Evolutionary conservation across 2,888 invertebrate species (phyloP).

Genomic region (Sphinx pinastri): DNA sequence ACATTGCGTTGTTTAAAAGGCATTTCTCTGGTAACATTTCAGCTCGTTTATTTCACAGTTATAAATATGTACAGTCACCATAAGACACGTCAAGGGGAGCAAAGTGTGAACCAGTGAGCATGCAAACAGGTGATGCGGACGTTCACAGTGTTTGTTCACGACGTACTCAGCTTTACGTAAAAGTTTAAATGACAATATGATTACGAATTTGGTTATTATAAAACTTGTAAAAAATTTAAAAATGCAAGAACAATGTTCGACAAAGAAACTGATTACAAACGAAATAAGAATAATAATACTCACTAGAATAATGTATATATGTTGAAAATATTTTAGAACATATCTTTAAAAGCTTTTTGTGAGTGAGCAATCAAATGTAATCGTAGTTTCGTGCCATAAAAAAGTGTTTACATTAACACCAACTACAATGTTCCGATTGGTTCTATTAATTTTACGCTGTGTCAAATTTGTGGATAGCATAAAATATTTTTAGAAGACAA

Average conservation of each 20-base stretch:
- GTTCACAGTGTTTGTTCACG: conserved; percentile 45
- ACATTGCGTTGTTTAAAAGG: neutral
- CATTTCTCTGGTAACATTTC: conserved; percentile 11
- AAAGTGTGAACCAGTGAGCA: conserved; percentile 42
- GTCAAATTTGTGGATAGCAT: conserved; percentile 49
- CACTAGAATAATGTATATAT: neutral
- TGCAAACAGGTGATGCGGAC: conserved; percentile 53
- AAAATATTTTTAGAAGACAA: conserved; percentile 48
- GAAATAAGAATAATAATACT: neutral
- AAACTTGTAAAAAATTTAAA: no score
- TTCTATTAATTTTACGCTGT: conserved; percentile 62
- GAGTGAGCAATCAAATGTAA: conserved; percentile 13
- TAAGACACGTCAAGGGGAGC: conserved; percentile 40
- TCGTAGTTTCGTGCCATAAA: conserved; percentile 25
- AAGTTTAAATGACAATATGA: conserved; percentile 31
- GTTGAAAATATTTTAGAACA: neutral
- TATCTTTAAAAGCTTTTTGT: conserved; percentile 23
- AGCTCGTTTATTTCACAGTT: conserved; percentile 44
- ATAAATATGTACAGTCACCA: conserved; percentile 44
- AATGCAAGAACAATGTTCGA: neutral
- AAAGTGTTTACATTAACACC: conserved; percentile 38
- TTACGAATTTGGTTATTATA: no score
- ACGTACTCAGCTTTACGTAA: conserved; percentile 39
- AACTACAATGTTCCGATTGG: conserved; percentile 53
- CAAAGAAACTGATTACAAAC: neutral